Evolutionary conservation across 2,888 invertebrate genomes (phyloP).

Genomic region (Pollenia labialis): DNA sequence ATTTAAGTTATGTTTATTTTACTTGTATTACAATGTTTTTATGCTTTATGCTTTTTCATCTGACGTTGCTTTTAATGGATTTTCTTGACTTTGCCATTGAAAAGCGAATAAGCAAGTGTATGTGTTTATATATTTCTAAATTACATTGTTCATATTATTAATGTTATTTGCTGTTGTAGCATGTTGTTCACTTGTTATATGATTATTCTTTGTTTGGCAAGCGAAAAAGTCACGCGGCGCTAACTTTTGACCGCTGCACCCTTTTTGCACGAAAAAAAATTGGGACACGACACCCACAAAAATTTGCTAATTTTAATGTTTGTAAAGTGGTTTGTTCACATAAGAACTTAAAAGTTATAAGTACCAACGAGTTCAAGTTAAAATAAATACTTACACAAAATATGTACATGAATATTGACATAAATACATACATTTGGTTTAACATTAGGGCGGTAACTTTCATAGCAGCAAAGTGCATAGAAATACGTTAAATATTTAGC

Average conservation of each 20-base stretch:
- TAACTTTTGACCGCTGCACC: constrained; percentile 63
- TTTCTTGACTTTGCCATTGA: not conserved
- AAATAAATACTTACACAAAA: no score
- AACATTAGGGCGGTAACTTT: no score
- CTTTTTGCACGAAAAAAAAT: constrained; percentile 77
- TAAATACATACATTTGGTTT: no score
- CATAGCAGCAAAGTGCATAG: no score
- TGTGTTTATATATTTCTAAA: not conserved
- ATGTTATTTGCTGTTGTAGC: not conserved
- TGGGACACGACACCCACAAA: constrained; percentile 64
- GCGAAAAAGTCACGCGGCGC: constrained; percentile 82
- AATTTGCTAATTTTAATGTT: not conserved
- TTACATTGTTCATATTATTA: not conserved
- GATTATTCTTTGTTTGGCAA: constrained; percentile 80
- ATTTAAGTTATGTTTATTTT: not conserved
- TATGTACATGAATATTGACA: no score
- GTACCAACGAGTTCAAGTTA: not conserved
- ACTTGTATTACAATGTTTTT: not conserved
- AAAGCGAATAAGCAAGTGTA: not conserved
- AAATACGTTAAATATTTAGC: no score
- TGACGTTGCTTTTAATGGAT: not conserved
- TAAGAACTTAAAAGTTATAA: constrained; percentile 29
- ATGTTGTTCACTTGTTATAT: constrained; percentile 56
- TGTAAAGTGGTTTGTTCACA: constrained; percentile 1
- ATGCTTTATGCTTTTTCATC: not conserved